phyloP scores from a whole-genome alignment of 1,140 invertebrate species.

The Proctacanthus coquilletti region DNA sequence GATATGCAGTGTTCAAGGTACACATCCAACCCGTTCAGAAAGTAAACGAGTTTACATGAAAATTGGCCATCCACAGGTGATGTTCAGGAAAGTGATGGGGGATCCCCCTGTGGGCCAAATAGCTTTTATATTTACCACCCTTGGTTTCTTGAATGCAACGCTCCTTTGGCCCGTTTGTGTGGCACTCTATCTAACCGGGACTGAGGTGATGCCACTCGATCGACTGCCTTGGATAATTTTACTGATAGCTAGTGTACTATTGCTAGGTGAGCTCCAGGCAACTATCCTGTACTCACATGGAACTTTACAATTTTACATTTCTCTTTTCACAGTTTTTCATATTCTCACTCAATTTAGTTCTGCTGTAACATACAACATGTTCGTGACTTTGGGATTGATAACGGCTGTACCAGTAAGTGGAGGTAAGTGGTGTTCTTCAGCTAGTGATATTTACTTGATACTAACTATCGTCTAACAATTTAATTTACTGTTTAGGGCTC shows the following conservation, averaged over 20 bases:
- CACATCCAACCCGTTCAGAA: slow-evolving; percentile 15
- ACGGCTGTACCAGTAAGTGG: slow-evolving; percentile 84
- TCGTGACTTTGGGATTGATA: slow-evolving; percentile 80
- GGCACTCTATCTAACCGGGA: slow-evolving; percentile 66
- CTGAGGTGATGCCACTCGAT: slow-evolving; percentile 62
- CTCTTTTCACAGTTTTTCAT: slow-evolving; percentile 63
- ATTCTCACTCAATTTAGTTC: slow-evolving; percentile 82
- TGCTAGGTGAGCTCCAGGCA: slow-evolving; percentile 47
- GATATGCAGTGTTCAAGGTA: slow-evolving; percentile 85
- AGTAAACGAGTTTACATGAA: too few relatives aligned
- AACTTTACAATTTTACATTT: slow-evolving; percentile 10
- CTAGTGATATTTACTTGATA: too few relatives aligned
- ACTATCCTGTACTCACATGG: too few relatives aligned
- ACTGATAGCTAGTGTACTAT: slow-evolving; percentile 55
- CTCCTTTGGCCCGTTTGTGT: slow-evolving; percentile 76
- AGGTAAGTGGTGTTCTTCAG: too few relatives aligned
- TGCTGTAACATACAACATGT: slow-evolving; percentile 79
- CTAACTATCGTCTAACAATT: too few relatives aligned
- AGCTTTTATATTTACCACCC: slow-evolving; percentile 71
- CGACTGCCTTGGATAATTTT: slow-evolving; percentile 67
- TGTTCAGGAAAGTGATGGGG: slow-evolving; percentile 83
- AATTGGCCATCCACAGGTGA: slow-evolving; percentile 59
- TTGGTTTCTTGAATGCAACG: slow-evolving; percentile 68
- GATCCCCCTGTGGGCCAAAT: slow-evolving; percentile 76
- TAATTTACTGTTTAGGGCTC: too few relatives aligned